phyloP scores from a whole-genome alignment of 2,113 vertebrate genomes.

The Hiodon alosoides region DNA sequence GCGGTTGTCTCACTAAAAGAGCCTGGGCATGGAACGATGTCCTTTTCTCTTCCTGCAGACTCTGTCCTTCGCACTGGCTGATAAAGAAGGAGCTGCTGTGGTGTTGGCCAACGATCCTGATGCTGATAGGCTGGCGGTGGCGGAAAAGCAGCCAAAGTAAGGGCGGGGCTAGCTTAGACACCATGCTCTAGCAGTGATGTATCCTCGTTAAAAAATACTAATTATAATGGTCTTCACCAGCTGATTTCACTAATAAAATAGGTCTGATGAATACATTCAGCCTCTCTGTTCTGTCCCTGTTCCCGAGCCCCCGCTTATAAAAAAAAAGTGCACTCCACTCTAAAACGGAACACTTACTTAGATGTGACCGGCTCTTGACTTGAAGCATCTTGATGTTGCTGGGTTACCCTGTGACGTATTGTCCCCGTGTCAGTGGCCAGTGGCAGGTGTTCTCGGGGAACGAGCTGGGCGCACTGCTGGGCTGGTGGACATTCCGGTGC shows the following conservation, averaged over 20 bases:
- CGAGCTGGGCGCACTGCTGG: constrained; percentile 85
- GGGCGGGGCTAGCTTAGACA: not conserved
- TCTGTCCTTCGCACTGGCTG: constrained; percentile 85
- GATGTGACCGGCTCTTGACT: too few relatives aligned
- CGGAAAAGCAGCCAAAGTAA: constrained; percentile 86
- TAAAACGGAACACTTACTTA: too few relatives aligned
- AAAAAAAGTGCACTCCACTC: too few relatives aligned
- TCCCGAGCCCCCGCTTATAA: too few relatives aligned
- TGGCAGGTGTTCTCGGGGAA: constrained; percentile 95
- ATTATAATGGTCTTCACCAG: not conserved
- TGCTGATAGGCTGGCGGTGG: constrained; percentile 87
- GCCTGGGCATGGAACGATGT: constrained; percentile 5
- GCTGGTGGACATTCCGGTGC: constrained; percentile 91
- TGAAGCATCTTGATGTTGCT: not conserved
- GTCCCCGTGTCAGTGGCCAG: constrained; percentile 64
- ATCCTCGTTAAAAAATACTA: not conserved
- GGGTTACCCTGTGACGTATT: too few relatives aligned
- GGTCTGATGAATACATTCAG: too few relatives aligned
- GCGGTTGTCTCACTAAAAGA: too few relatives aligned
- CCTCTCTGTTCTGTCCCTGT: too few relatives aligned
- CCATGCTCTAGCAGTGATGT: not conserved
- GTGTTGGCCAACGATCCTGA: constrained; percentile 94
- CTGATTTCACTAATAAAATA: too few relatives aligned
- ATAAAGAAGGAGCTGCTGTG: constrained; percentile 76
- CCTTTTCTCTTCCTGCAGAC: constrained; percentile 65